Evolutionary conservation across 2,797 vertebrate species (phyloP), one percentile per base, ranked within the genome.

Genomic region (Hypotaenidia philippensis): DNA sequence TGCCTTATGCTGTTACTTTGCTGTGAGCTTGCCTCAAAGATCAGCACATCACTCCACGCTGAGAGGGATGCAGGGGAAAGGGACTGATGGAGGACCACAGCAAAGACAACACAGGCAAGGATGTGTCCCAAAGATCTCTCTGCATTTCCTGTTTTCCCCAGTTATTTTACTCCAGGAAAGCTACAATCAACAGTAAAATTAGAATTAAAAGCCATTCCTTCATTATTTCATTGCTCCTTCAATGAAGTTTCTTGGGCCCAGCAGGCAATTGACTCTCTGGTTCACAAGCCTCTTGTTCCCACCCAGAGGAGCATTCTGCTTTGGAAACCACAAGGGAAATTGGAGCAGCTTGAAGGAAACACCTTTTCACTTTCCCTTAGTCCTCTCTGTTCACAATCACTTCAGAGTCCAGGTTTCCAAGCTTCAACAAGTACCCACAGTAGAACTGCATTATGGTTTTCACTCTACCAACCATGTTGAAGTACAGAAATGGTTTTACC

Each of bases 401-500:
- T 55, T 60, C 31, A 18, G 16, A 77, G 32, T 19, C 5, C 19
- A 80, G 3, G 4, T 68, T 83, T 74, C 49, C 31, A 77, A 31
- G 55, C 31, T 53, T 49, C 17, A 74, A 17, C 21, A 38, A 22
- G 26, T 15, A 50, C 23, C 6, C 2, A 1, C 41, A 59, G 32
- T 3, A 59, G 18, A 84, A 38, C 0, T 79, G 53, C 29, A 10
- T 44, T 82, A 78, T 7, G 9, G 11, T 88, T 75, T 80, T 55
- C 29, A 44, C 27, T 47, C 34, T 6, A 61, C 53, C 10, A 45
- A 64, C 7, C 10, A 44, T 2, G 5, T 44, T 76, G 69, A 60
- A 74, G 32, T 2, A 26, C 17, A 83, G 15, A 59, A 57, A 23
- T 60, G 4, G 20, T 36, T 38, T 95, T 97, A 99, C 99, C 99